Evolutionary conservation across 2,797 vertebrate genomes (phyloP).

Genomic region (Chanos chanos): DNA sequence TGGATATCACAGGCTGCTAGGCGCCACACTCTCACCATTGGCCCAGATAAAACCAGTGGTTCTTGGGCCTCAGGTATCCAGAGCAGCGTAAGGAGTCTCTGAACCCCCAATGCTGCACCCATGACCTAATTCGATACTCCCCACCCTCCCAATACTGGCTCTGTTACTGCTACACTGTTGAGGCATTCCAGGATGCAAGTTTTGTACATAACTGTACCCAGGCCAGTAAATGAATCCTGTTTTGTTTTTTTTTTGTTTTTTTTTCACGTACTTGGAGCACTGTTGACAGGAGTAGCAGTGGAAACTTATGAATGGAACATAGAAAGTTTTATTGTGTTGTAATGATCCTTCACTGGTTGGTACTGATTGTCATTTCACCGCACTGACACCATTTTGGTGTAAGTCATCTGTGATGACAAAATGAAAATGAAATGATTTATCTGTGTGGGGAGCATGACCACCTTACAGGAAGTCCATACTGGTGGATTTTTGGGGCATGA

Average conservation of each 20-base stretch:
- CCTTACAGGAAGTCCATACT: conserved; percentile 64
- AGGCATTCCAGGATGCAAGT: no score
- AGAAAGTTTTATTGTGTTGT: no score
- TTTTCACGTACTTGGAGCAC: no score
- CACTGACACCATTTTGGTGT: background rate
- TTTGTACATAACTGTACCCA: no score
- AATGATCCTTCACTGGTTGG: no score
- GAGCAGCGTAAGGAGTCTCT: conserved; percentile 16
- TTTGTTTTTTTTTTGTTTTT: no score
- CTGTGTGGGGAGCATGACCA: no score
- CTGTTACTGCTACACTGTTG: no score
- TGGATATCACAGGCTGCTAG: conserved; percentile 58
- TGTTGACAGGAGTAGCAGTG: no score
- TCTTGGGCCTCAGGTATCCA: conserved; percentile 30
- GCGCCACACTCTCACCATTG: conserved; percentile 56
- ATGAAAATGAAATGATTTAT: no score
- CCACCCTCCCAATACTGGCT: background rate
- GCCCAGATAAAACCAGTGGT: conserved; percentile 43
- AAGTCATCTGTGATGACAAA: background rate
- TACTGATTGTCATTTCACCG: background rate
- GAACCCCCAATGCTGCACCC: conserved; percentile 26
- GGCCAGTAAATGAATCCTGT: no score
- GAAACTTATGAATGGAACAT: no score
- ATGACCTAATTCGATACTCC: conserved; percentile 24
- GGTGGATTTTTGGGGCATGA: conserved; percentile 66